phyloP scores from a whole-genome alignment of 2,797 vertebrate genomes.

The Podarcis siculus region DNA sequence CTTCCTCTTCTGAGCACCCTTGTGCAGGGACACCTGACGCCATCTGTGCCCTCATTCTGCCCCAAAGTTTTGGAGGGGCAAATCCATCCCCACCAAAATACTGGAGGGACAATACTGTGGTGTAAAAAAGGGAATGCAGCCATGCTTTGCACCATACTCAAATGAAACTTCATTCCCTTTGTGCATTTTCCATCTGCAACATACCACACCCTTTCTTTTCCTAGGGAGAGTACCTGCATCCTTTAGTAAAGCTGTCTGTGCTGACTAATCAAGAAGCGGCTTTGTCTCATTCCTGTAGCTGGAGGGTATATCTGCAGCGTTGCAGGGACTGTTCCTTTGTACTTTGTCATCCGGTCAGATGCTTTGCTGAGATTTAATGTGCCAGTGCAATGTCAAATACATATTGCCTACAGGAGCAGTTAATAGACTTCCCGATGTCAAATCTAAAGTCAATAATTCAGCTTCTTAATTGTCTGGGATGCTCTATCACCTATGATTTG shows the following conservation, averaged over 20 bases:
- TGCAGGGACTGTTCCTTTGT: not conserved
- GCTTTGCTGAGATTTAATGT: constrained; percentile 40
- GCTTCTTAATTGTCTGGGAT: constrained; percentile 49
- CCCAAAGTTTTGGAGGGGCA: too few relatives aligned
- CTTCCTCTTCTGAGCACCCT: too few relatives aligned
- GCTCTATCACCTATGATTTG: not conserved
- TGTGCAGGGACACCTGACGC: too few relatives aligned
- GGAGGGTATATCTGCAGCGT: constrained; percentile 47
- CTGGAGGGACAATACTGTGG: too few relatives aligned
- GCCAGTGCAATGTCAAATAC: constrained; percentile 58
- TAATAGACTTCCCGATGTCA: constrained; percentile 61
- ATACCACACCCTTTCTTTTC: not conserved
- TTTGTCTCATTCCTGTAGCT: not conserved
- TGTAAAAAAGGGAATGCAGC: too few relatives aligned
- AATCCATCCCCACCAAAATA: too few relatives aligned
- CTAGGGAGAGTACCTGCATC: not conserved
- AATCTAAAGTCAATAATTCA: constrained; percentile 56
- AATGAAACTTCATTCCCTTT: too few relatives aligned
- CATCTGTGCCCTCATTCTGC: too few relatives aligned
- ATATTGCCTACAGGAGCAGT: constrained; percentile 57
- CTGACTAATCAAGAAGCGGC: constrained; percentile 29
- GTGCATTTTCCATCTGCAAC: too few relatives aligned
- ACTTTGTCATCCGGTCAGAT: constrained; percentile 32
- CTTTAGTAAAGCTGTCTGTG: not conserved
- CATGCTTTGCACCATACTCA: too few relatives aligned